These are phyloP conservation scores for Indicator indicator DNA, from an alignment of 2,113 vertebrate species.

Conservation along the genomic window DNA sequence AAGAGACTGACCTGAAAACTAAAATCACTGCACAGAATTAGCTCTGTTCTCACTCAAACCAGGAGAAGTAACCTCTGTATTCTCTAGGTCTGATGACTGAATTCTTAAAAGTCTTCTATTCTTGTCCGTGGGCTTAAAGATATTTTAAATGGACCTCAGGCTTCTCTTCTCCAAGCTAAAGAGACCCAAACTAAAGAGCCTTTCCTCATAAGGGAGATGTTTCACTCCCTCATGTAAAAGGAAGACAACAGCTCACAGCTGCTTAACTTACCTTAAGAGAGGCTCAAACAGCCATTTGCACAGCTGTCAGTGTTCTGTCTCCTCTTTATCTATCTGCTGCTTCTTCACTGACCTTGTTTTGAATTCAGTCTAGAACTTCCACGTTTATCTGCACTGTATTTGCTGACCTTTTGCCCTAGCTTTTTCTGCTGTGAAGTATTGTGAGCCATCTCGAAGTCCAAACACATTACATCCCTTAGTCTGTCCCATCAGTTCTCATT, in stretches of 20 bases:
- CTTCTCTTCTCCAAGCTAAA: no score
- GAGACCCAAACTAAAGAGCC: no score
- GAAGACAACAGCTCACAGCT: no score
- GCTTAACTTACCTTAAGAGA: neutral
- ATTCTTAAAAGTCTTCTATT: slow-evolving; percentile 30
- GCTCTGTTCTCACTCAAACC: no score
- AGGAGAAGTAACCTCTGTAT: neutral
- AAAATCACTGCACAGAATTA: no score
- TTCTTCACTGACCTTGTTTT: neutral
- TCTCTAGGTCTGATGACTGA: slow-evolving; percentile 13
- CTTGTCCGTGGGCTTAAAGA: neutral
- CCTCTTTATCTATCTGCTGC: neutral
- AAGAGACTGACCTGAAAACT: no score
- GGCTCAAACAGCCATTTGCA: neutral
- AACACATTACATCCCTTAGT: slow-evolving; percentile 16
- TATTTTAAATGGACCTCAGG: neutral
- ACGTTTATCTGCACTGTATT: neutral
- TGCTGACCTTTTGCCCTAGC: slow-evolving; percentile 3
- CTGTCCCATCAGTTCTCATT: slow-evolving; percentile 46
- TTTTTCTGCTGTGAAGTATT: slow-evolving; percentile 12
- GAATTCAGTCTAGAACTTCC: neutral
- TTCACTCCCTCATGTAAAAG: no score
- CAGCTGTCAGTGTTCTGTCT: neutral
- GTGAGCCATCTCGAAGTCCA: slow-evolving; percentile 17
- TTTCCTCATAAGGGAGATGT: no score